A percentile compares a stretch with the other conserved stretches of the same genome.
phyloP scores from a whole-genome alignment of 2,113 vertebrate species.

The Labrus mixtus region DNA sequence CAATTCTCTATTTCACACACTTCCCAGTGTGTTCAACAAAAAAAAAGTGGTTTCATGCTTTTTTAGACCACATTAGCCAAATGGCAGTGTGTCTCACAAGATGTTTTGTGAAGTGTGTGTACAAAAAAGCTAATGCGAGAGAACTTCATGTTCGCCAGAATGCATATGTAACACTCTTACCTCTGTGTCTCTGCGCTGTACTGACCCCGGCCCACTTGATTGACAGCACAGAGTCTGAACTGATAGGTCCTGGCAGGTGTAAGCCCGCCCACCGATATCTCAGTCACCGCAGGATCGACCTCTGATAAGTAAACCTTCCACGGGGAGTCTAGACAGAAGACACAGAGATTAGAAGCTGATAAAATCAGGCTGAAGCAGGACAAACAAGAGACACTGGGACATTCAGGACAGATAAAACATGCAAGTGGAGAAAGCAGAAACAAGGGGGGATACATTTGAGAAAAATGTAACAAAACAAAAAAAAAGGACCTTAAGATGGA shows the following conservation, averaged over 20 bases:
- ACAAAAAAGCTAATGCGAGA: neutral
- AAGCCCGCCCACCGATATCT: constrained; percentile 88
- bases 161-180: constrained; percentile 70
- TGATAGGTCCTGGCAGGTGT: constrained; percentile 96
- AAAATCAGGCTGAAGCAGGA: constrained; percentile 49
- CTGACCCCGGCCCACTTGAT: constrained; percentile 94
- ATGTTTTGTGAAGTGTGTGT: neutral
- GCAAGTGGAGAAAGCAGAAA: neutral
- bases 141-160: neutral
- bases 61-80: constrained; percentile 32
- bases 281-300: constrained; percentile 85
- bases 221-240: constrained; percentile 93
- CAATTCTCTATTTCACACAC: constrained; percentile 41
- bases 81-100: neutral
- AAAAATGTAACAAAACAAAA: constrained; percentile 5
- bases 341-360: constrained; percentile 58
- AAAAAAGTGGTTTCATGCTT: constrained; percentile 31
- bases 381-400: constrained; percentile 31
- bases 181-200: constrained; percentile 94
- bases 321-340: constrained; percentile 89
- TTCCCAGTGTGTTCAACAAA: constrained; percentile 26
- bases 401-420: constrained; percentile 34
- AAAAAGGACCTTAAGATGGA: constrained; percentile 5
- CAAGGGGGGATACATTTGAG: no score
- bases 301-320: constrained; percentile 94